Base-by-base conservation (phyloP, 1,140 invertebrate genomes). In the Eumaeus atala region DNA sequence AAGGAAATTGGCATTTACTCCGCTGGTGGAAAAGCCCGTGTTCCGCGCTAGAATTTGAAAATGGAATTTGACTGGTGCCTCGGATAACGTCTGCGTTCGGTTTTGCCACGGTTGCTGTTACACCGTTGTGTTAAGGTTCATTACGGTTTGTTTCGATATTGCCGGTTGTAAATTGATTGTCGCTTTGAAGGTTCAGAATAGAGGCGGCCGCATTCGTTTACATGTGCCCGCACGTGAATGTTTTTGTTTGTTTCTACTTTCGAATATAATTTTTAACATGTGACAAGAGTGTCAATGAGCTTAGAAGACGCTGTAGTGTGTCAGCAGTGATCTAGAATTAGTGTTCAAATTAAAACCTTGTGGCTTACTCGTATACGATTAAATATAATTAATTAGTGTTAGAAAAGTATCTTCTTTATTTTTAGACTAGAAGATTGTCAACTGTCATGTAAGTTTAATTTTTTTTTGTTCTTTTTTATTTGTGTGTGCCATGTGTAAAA, bases 1-100 rank as follows among this genome's bases (percentile, higher is more conserved):
- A 83, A 79, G 80, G 80, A 86, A 86, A 86, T 84, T 86, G 80
- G 80, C 76, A 83, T 86, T 84, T 83, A 86, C 77, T 76, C 67
- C 72, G 73, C 68, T 67, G 78, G 77, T 76, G 72, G 83, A 83
- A 86, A 86, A 86, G 80, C 77, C 62, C 79, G 78, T 86, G 83
- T 86, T 81, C 80, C 77, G 61, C 78, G 67, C 77, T 80, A 86
- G 65, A 78, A 71, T 80, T 78, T 66, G 69, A 77, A 84, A 84
- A 84, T 82, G 67, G 65, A 72, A 80, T 78, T 70, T 71, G 79
- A 77, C 72, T 70, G 70, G 65, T 62, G 59, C 56, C 54, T 58
- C 54, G 28, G 53, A 77, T 56, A 66, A 56, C 67, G 33, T 37
- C 59, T 76, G 66, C 71, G 21, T 58, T 40, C 36, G 17, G 18